Evolutionary conservation across 2,888 invertebrate genomes (phyloP), one percentile per base, ranked within the genome.

Genomic region (Erebia aethiops): DNA sequence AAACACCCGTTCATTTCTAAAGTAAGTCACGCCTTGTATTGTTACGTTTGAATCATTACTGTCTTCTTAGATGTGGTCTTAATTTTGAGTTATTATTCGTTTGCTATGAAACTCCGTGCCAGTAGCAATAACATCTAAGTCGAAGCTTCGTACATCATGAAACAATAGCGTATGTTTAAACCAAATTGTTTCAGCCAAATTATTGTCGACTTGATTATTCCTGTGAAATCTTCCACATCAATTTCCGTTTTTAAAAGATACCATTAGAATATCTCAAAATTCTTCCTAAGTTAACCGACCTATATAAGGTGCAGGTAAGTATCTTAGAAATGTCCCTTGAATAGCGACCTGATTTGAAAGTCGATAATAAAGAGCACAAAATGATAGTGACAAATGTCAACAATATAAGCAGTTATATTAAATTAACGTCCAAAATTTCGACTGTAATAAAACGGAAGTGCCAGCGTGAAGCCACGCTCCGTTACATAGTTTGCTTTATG

Each of bases 1-100:
- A 72, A 72, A 71, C 77, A 83, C 81, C 82, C 69, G 70, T 72
- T 76, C 63, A 74, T 77, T 77, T 75, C 66, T 74, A 73, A 77
- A 73, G 65, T 69, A 63, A 71, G 69, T 69, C 73, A 69, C 43
- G 58, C 49, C 46, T 46, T 57, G 60, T 68, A 68, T 71, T 68
- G 54, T 71, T 67, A 51, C 41, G 51, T 64, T 46, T 14, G 61
- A 46, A 69, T 62, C 62, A 69, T 69, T 69, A 69, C 62, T 66
- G 57, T 63, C 57, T 69, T 62, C 56, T 67, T 71, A 69, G 69
- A 52, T 54, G 66, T 61, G 18, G 57, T 62, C 21, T 43, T 54
- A 54, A 63, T 65, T 64, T 62, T 65, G 69, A 54, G 57, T 58
- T 63, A 71, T 71, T 57, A 61, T 64, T 64, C 66, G 49, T 69